Conservation (phyloP, 2,888 invertebrate genomes). For the Megaustenia siamemsis region DNA sequence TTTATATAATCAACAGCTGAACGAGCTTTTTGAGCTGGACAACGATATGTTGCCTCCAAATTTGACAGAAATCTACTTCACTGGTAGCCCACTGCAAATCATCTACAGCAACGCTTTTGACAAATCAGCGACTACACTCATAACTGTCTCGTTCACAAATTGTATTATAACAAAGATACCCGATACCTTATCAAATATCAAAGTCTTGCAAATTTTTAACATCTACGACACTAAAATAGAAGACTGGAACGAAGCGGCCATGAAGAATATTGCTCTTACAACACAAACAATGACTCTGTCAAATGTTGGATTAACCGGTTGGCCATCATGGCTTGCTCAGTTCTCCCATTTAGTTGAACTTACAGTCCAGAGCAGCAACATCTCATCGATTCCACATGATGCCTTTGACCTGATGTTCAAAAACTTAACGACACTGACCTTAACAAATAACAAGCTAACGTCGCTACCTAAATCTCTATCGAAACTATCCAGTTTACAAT, state of each 20-base stretch:
- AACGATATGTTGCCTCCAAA: too few species aligned
- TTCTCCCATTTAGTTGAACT: not conserved
- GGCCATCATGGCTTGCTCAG: constrained; percentile 7
- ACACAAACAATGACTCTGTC: not conserved
- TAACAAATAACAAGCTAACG: not conserved
- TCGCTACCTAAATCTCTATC: not conserved
- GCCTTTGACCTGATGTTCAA: not conserved
- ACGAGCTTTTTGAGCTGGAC: too few species aligned
- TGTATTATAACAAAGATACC: not conserved
- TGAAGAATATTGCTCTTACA: not conserved
- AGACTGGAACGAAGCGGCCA: not conserved
- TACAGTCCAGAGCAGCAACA: not conserved
- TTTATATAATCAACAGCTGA: too few species aligned
- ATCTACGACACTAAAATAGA: not conserved
- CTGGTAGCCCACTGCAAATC: not conserved
- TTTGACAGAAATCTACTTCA: not conserved
- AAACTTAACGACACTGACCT: not conserved
- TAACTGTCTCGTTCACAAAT: not conserved
- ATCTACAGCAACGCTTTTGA: not conserved
- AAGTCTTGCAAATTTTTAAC: not conserved
- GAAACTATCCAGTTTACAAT: not conserved
- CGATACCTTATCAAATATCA: not conserved
- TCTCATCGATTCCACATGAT: not conserved
- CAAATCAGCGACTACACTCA: not conserved
- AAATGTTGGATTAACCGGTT: not conserved